phyloP scores from a whole-genome alignment of 30 jellyfish, hydroid and myxozoan species.

The Hydractinia symbiolongicarpus region DNA sequence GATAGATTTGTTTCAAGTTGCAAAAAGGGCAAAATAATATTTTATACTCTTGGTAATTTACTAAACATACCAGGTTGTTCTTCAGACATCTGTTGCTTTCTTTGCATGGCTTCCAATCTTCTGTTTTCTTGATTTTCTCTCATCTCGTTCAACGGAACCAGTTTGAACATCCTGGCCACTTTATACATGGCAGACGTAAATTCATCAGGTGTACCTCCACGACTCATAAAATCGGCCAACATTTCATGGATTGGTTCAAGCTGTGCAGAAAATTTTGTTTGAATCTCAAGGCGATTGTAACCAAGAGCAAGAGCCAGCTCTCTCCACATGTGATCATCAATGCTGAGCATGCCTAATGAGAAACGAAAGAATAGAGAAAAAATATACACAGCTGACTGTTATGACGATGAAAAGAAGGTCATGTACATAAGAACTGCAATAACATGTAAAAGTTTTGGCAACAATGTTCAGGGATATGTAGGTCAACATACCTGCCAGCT shows the following conservation, averaged over 20 bases:
- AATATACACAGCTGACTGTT: no score
- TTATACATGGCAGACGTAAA: slow-evolving; percentile 48
- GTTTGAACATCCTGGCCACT: slow-evolving; percentile 57
- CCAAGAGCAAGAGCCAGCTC: slow-evolving; percentile 71
- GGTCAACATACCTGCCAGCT: slow-evolving; percentile 47
- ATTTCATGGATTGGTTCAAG: slow-evolving; percentile 49
- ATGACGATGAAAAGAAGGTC: no score
- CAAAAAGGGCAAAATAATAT: no score
- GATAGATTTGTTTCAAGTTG: no score
- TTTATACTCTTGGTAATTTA: no score
- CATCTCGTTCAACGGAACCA: slow-evolving; percentile 55
- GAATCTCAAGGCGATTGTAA: slow-evolving; percentile 52
- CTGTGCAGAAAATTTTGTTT: slow-evolving; percentile 33
- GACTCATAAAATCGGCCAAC: slow-evolving; percentile 53
- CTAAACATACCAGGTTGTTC: no score
- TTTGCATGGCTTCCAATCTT: slow-evolving; percentile 29
- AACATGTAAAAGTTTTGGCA: no score
- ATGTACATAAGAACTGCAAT: no score
- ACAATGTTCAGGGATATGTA: no score
- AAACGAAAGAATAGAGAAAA: no score
- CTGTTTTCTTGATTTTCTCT: slow-evolving; percentile 74
- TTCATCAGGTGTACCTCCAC: slow-evolving; percentile 59
- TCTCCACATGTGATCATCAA: slow-evolving; percentile 64
- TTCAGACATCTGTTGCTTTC: no score
- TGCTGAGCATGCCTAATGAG: slow-evolving; percentile 46